These are phyloP conservation scores for Esperia sulphurella DNA, from an alignment of 2,888 invertebrate genomes.

Conservation along the genomic window DNA sequence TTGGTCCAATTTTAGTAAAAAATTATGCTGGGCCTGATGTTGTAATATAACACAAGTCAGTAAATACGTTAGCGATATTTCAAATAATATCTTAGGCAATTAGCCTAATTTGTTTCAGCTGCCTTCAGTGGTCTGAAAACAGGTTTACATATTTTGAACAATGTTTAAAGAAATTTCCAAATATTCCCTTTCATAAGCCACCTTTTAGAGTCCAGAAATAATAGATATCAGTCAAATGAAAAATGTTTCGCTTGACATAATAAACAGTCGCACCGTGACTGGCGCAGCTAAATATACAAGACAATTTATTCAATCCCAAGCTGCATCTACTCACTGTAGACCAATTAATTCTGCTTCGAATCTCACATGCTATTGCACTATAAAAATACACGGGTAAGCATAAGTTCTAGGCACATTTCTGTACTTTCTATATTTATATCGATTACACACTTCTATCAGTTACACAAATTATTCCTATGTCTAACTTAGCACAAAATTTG, in stretches of 20 bases:
- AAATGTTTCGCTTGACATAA: too few species aligned
- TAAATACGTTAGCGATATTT: neutral
- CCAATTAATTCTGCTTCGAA: conserved; percentile 48
- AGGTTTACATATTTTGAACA: too few species aligned
- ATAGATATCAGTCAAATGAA: neutral
- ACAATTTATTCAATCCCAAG: neutral
- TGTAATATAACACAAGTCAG: conserved; percentile 2
- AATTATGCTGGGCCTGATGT: neutral
- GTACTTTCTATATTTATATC: conserved; percentile 64
- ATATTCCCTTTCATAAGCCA: too few species aligned
- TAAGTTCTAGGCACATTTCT: conserved; percentile 76
- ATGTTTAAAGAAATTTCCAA: too few species aligned
- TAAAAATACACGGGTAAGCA: conserved; percentile 75
- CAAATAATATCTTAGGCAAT: neutral
- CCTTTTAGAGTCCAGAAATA: too few species aligned
- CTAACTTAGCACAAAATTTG: conserved; percentile 8
- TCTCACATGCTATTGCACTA: conserved; percentile 63
- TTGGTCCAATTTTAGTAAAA: conserved; percentile 3
- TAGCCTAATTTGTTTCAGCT: neutral
- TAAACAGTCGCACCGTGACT: too few species aligned
- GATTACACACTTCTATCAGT: conserved; percentile 64
- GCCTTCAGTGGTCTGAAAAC: neutral
- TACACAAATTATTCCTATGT: conserved; percentile 48
- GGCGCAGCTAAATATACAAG: neutral
- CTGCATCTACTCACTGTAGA: conserved; percentile 1